Percentiles rank a stretch among this genome's conserved stretches.
Evolutionary conservation across 1,140 invertebrate genomes (phyloP).

Genomic region (Tetragonula clypearis): DNA sequence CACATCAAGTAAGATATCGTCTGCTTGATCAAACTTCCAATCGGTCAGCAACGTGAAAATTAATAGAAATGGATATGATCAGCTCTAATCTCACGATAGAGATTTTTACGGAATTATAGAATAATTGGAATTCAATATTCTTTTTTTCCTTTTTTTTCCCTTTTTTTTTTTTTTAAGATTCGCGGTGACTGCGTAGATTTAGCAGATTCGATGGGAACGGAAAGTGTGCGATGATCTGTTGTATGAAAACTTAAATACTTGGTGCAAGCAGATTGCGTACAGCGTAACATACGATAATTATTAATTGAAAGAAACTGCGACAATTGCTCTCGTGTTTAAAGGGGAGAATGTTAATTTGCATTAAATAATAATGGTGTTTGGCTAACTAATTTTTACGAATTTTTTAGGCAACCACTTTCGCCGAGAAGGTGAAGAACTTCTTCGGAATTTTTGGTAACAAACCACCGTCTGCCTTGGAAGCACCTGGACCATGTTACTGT

Average conservation of each 20-base stretch:
- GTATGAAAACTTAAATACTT: too few species aligned
- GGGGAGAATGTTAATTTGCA: neutral
- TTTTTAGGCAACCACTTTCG: constrained; percentile 50
- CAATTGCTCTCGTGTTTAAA: neutral
- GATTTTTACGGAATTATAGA: neutral
- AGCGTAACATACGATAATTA: too few species aligned
- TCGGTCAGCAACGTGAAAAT: neutral
- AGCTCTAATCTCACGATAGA: too few species aligned
- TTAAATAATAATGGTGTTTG: neutral
- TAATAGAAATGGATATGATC: neutral
- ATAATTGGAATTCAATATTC: neutral
- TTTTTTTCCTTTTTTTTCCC: neutral
- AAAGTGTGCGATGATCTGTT: neutral
- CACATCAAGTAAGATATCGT: constrained; percentile 53
- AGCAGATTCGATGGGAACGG: neutral
- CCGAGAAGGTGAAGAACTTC: constrained; percentile 72
- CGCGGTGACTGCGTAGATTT: neutral
- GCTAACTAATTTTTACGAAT: constrained; percentile 5
- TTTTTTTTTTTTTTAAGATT: neutral
- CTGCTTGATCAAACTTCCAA: neutral
- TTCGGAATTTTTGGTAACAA: constrained; percentile 77
- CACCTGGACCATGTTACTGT: constrained; percentile 71
- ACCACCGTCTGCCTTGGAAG: constrained; percentile 57
- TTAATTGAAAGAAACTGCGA: too few species aligned
- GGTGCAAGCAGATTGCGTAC: neutral